Conservation (phyloP, 2,113 vertebrate species). For the Prolemur simus region DNA sequence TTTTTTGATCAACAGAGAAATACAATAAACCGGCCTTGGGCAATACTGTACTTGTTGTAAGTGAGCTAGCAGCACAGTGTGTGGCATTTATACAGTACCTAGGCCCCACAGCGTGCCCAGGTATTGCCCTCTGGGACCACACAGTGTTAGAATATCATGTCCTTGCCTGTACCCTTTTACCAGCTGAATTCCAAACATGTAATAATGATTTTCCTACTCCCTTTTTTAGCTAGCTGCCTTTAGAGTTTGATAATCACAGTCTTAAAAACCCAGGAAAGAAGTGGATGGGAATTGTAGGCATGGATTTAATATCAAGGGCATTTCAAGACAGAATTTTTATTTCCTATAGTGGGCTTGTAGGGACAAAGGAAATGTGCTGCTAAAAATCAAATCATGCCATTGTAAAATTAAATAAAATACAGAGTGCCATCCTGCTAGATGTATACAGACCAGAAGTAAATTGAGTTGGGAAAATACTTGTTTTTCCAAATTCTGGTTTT, state of each 20-base stretch:
- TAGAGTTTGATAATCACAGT: constrained; percentile 1
- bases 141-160: neutral
- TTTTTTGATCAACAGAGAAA: neutral
- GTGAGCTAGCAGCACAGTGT: neutral
- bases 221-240: constrained; percentile 27
- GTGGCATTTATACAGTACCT: accelerated
- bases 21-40: neutral
- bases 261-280: constrained; percentile 46
- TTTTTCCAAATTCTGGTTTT: constrained; percentile 32
- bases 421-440: neutral
- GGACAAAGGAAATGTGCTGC: constrained; percentile 15
- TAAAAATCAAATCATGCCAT: constrained; percentile 14
- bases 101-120: neutral
- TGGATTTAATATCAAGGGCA: neutral
- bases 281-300: neutral
- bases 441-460: constrained; percentile 15
- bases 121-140: neutral
- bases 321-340: constrained; percentile 51
- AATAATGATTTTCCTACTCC: neutral
- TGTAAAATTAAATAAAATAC: constrained; percentile 11
- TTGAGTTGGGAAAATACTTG: constrained; percentile 22
- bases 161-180: neutral
- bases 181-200: neutral
- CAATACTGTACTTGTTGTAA: neutral
- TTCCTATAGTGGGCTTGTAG: neutral